phyloP scores from a whole-genome alignment of 2,888 invertebrate species.

The Luperina testacea region DNA sequence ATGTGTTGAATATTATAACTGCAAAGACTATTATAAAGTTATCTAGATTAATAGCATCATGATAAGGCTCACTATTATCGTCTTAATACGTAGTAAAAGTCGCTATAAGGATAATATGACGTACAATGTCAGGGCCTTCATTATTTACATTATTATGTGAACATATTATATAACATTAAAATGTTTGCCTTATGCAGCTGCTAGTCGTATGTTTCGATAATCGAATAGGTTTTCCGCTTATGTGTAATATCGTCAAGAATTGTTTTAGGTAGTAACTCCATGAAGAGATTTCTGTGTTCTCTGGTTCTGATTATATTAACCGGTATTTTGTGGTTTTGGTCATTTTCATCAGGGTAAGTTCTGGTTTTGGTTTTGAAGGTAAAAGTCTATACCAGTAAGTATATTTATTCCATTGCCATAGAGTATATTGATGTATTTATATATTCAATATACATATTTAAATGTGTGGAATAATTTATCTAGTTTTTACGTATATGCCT shows the following conservation, averaged over 20 bases:
- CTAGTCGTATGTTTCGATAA: conserved; percentile 21
- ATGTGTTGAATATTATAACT: conserved; percentile 1
- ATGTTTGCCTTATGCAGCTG: conserved; percentile 20
- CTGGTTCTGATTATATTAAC: neutral
- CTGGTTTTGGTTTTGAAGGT: neutral
- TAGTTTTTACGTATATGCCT: conserved; percentile 39
- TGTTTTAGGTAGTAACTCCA: neutral
- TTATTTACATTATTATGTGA: conserved; percentile 6
- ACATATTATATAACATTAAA: neutral
- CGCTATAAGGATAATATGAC: conserved; percentile 37
- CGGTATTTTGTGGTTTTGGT: neutral
- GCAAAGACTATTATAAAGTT: conserved; percentile 8
- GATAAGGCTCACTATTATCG: neutral
- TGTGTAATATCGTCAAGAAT: conserved; percentile 1
- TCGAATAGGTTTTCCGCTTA: conserved; percentile 26
- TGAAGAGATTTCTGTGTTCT: neutral
- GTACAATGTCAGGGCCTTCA: conserved; percentile 48
- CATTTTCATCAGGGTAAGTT: neutral
- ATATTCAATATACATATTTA: conserved; percentile 40
- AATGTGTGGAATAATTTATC: conserved; percentile 55
- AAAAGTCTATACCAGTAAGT: conserved; percentile 3
- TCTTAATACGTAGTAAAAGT: conserved; percentile 1
- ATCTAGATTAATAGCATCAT: conserved; percentile 19
- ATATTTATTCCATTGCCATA: conserved; percentile 23
- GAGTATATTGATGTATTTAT: conserved; percentile 22